Conservation (phyloP, 2,888 invertebrate genomes). For the Meiosimyza decipiens region DNA sequence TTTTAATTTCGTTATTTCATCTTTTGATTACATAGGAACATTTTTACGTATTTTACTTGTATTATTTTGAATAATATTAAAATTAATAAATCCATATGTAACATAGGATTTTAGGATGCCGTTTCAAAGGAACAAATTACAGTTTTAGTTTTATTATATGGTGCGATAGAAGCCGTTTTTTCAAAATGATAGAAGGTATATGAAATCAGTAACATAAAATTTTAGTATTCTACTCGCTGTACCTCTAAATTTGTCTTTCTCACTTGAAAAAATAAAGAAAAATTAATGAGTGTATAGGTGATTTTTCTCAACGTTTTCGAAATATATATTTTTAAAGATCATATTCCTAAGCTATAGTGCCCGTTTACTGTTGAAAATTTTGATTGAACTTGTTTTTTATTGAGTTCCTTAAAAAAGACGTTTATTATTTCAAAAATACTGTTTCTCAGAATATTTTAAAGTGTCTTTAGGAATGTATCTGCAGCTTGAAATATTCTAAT, state of each 20-base stretch:
- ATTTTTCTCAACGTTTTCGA: too few species aligned
- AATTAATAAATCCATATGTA: neutral
- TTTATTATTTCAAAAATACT: too few species aligned
- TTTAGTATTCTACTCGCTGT: neutral
- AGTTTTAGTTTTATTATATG: neutral
- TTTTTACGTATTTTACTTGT: constrained; percentile 62
- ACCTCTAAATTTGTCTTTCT: neutral
- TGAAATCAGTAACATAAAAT: neutral
- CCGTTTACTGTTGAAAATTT: too few species aligned
- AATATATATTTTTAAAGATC: too few species aligned
- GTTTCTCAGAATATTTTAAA: too few species aligned
- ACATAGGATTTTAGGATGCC: neutral
- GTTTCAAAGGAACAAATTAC: constrained; percentile 36
- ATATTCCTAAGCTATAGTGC: too few species aligned
- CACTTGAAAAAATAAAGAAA: too few species aligned
- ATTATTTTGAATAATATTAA: constrained; percentile 36
- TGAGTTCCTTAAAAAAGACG: too few species aligned
- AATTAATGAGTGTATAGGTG: too few species aligned
- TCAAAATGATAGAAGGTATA: neutral
- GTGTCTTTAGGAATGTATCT: too few species aligned
- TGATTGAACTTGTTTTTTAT: too few species aligned
- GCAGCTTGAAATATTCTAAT: too few species aligned
- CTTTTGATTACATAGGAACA: constrained; percentile 66
- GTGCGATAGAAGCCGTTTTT: neutral
- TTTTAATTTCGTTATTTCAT: constrained; percentile 39